Percentiles rank a stretch among this genome's conserved stretches.
These are phyloP conservation scores for Hemicordylus capensis DNA, from an alignment of 2,113 vertebrate genomes.

Conservation along the genomic window DNA sequence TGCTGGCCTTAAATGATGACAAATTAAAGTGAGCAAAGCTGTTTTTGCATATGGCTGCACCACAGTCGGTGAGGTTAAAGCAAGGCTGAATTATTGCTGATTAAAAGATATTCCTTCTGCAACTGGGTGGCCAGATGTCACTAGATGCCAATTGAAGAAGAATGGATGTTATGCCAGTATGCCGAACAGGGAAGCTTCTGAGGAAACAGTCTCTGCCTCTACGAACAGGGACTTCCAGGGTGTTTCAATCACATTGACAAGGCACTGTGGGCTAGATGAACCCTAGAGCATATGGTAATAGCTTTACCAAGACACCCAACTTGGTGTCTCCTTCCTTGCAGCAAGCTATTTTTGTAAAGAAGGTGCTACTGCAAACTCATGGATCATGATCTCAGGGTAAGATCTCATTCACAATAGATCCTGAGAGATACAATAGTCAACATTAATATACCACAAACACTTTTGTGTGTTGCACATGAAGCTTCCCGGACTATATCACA, in stretches of 20 bases:
- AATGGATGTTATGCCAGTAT: not conserved
- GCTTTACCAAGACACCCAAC: not conserved
- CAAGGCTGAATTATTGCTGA: not conserved
- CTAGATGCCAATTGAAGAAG: not conserved
- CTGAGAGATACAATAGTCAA: not conserved
- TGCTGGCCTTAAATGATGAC: not conserved
- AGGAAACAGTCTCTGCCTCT: too few relatives aligned
- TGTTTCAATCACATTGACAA: too few relatives aligned
- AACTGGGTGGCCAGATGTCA: not conserved
- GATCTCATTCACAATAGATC: not conserved
- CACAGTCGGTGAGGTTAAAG: too few relatives aligned
- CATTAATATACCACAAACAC: not conserved
- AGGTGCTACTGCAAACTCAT: not conserved
- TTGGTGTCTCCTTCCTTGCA: not conserved
- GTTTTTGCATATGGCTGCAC: not conserved
- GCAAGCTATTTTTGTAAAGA: not conserved
- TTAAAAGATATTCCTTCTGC: not conserved
- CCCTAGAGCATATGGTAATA: not conserved
- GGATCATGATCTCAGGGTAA: not conserved
- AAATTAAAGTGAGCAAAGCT: not conserved
- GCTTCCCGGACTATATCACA: too few relatives aligned
- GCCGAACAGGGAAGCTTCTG: too few relatives aligned
- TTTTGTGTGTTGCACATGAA: too few relatives aligned
- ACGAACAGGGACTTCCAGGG: too few relatives aligned
- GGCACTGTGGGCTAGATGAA: not conserved